phyloP scores from a whole-genome alignment of 2,888 invertebrate genomes.

The Shargacucullia verbasci region DNA sequence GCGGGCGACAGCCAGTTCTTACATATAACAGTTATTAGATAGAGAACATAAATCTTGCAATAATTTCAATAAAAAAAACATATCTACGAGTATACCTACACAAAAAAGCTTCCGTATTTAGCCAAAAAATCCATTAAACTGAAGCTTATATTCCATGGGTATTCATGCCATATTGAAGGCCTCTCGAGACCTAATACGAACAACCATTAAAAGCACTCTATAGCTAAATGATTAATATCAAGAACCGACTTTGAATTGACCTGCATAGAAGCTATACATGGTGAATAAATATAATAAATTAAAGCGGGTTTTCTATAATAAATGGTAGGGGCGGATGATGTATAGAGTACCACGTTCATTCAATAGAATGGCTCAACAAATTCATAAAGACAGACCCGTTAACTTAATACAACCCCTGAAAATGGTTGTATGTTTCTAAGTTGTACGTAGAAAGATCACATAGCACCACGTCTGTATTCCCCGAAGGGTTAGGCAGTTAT shows the following conservation, averaged over 20 bases:
- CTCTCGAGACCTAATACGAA: not conserved
- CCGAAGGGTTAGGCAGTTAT: no score
- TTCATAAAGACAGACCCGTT: not conserved
- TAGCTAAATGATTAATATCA: constrained; percentile 3
- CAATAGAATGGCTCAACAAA: not conserved
- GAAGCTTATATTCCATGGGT: no score
- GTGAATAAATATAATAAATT: constrained; percentile 1
- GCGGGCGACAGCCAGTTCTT: no score
- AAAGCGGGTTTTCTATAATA: not conserved
- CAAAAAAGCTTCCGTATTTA: no score
- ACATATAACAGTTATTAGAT: no score
- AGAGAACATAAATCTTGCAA: no score
- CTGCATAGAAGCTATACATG: not conserved
- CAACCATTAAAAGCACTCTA: not conserved
- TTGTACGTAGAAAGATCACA: no score
- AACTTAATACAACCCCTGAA: no score
- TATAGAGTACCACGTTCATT: not conserved
- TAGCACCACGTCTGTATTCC: no score
- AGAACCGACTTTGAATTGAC: not conserved
- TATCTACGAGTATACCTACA: no score
- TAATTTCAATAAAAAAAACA: no score
- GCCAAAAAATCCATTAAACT: not conserved
- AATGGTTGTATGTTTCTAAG: no score
- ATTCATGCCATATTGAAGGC: not conserved
- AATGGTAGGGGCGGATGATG: not conserved